Conservation (phyloP, 1,140 invertebrate species). For the Phymorhynchus buccinoides region DNA sequence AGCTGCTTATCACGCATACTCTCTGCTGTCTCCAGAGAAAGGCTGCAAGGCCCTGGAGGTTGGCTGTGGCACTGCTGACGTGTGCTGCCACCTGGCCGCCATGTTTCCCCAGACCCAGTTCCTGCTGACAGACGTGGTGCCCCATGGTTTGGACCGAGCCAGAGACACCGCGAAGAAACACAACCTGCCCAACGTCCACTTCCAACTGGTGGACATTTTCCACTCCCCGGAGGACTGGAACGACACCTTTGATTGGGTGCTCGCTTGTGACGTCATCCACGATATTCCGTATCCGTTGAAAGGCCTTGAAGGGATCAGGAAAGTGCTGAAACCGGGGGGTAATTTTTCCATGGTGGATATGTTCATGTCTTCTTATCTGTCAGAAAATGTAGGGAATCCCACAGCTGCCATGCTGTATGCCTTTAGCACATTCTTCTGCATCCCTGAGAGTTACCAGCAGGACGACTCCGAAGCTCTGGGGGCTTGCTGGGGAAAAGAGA, state of each 20-base stretch:
- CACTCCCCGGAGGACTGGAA: conserved; percentile 43
- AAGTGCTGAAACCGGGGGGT: conserved; percentile 45
- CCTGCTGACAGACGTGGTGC: conserved; percentile 37
- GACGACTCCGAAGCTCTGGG: conserved; percentile 43
- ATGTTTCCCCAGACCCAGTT: conserved; percentile 17
- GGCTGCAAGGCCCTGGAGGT: too few relatives aligned
- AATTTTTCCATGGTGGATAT: conserved; percentile 47
- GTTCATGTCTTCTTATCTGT: conserved; percentile 37
- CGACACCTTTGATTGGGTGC: conserved; percentile 42
- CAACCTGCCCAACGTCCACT: conserved; percentile 40
- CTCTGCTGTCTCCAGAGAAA: neutral
- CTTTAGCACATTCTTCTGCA: conserved; percentile 45
- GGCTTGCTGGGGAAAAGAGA: conserved; percentile 43
- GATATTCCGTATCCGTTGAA: neutral
- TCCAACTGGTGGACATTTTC: conserved; percentile 38
- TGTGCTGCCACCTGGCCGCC: too few relatives aligned
- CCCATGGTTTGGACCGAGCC: conserved; percentile 3
- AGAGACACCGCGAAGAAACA: conserved; percentile 14
- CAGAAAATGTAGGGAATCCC: conserved; percentile 48
- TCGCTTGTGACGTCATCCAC: conserved; percentile 28
- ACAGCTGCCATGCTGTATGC: conserved; percentile 59
- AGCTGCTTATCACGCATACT: neutral
- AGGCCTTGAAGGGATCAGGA: conserved; percentile 41
- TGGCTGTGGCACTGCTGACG: too few relatives aligned
- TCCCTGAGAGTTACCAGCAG: conserved; percentile 36